These are phyloP conservation scores for Lutraria lutraria DNA, from an alignment of 2,888 invertebrate genomes.

Conservation along the genomic window DNA sequence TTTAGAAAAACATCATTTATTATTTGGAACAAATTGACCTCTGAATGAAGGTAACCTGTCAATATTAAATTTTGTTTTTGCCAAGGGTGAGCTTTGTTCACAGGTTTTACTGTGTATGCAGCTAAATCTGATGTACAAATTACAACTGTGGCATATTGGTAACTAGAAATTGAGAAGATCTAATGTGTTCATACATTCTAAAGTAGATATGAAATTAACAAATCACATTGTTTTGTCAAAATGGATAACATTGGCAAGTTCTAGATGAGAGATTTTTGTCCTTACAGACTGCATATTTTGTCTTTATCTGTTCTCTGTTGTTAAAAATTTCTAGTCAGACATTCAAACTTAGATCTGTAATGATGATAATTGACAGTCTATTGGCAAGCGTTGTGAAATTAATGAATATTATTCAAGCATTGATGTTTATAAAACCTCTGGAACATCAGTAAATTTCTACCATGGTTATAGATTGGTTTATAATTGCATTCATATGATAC, in stretches of 20 bases:
- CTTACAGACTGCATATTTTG: conserved; percentile 3
- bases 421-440: neutral
- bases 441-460: neutral
- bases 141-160: too few relatives aligned
- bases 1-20: too few relatives aligned
- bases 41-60: too few relatives aligned
- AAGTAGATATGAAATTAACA: neutral
- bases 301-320: neutral
- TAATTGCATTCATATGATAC: too few relatives aligned
- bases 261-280: neutral
- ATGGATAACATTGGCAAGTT: neutral
- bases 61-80: too few relatives aligned
- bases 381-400: neutral
- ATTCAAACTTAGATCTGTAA: neutral
- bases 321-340: neutral
- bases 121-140: too few relatives aligned
- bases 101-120: too few relatives aligned
- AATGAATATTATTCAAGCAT: neutral
- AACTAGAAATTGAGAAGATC: too few relatives aligned
- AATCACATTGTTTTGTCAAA: neutral
- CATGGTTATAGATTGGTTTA: too few relatives aligned
- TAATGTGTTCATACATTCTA: neutral
- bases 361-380: neutral
- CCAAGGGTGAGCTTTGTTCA: too few relatives aligned
- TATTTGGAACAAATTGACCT: too few relatives aligned